Percentiles rank a stretch among this genome's conserved stretches.
These are phyloP conservation scores for Delia radicum DNA, from an alignment of 1,140 invertebrate species.

Conservation along the genomic window DNA sequence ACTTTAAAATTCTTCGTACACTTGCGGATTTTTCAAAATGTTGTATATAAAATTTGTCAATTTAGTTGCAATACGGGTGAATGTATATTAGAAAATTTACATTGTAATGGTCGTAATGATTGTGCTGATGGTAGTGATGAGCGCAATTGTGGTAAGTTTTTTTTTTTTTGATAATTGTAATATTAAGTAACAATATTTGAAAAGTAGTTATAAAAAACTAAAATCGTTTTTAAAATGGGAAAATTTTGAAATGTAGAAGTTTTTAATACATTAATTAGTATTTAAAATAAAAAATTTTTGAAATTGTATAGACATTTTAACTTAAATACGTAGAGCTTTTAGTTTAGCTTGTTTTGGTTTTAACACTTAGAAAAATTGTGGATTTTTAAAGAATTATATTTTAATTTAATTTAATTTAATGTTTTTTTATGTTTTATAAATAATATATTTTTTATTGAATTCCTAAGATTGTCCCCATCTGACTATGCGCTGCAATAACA, in stretches of 20 bases:
- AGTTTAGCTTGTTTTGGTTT: too few relatives aligned
- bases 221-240: too few relatives aligned
- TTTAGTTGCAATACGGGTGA: conserved; percentile 52
- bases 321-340: too few relatives aligned
- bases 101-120: conserved; percentile 70
- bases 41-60: neutral
- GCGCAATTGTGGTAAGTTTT: conserved; percentile 60
- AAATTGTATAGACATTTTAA: too few relatives aligned
- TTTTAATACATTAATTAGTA: too few relatives aligned
- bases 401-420: conserved; percentile 10
- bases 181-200: too few relatives aligned
- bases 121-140: conserved; percentile 77
- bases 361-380: neutral
- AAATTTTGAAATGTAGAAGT: too few relatives aligned
- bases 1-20: conserved; percentile 20
- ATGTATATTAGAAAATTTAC: conserved; percentile 55
- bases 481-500: conserved; percentile 35
- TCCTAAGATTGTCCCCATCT: conserved; percentile 3
- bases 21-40: too few relatives aligned
- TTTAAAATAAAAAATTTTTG: too few relatives aligned
- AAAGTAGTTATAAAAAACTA: too few relatives aligned
- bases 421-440: neutral
- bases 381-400: neutral
- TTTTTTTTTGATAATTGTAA: neutral
- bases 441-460: neutral